Evolutionary conservation across 2,113 vertebrate species (phyloP), one percentile per base, ranked within the genome.

Genomic region (Dasyprocta punctata): DNA sequence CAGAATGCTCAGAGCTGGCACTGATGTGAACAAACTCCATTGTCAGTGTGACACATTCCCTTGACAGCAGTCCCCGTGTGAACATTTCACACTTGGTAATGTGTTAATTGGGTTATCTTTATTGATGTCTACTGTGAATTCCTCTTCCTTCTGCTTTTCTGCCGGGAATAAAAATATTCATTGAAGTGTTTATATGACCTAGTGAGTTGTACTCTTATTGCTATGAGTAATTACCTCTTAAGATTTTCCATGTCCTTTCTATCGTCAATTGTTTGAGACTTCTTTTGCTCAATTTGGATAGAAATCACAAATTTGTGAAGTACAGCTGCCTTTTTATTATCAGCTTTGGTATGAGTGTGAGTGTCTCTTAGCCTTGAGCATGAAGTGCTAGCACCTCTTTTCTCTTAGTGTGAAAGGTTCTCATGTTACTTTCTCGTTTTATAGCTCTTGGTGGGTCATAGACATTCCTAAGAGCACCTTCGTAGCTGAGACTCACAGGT

Each of bases 1-100:
- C 16, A 52, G 49, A 10, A 41, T n/a, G 54, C 38, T 89, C 24
- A 11, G 7, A 19, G 11, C 81, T 90, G 36, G 20, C 7, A 90
- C n/a, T 52, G 12, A 44, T 41, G 14, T 65, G 28, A 47, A 36
- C n/a, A 54, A 44, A 71, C 7, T 28, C 41, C 5, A 30, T 44
- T 41, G 3, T 5, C 17, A 60, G 2, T 1, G 4, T 67, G 12
- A 69, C 65, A 36, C 33, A n/a, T 6, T n/a, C 7, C 6, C n/a
- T 87, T 0, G 0, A n/a, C 8, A 7, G 7, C 10, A 30, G 8
- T 13, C 11, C 14, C 30, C 33, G 13, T 47, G 33, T 16, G 12
- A 7, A 65, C 1, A 49, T 47, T 9, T 26, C 20, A 44, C 19
- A 22, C 47, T 56, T 44, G 6, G 75, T 54, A 14, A 44, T 26